These are phyloP conservation scores for Engystomops pustulosus DNA, from an alignment of 2,113 vertebrate species.

Conservation along the genomic window DNA sequence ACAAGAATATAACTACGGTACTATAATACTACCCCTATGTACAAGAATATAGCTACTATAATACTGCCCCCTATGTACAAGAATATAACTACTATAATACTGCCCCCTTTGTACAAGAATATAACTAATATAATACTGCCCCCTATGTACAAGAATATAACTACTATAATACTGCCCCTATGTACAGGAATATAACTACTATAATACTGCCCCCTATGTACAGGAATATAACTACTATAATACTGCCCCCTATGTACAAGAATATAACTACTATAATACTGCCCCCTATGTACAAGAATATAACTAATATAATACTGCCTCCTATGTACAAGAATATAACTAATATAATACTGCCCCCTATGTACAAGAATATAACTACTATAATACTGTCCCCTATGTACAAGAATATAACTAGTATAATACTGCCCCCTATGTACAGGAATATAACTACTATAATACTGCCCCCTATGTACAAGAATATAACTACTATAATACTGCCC, in stretches of 20 bases:
- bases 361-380: not conserved
- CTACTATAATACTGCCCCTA: constrained; percentile 2
- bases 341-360: not conserved
- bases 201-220: constrained; percentile 6
- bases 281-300: too few relatives aligned
- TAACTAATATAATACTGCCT: too few relatives aligned
- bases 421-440: not conserved
- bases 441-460: not conserved
- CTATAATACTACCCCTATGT: too few relatives aligned
- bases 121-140: constrained; percentile 14
- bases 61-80: not conserved
- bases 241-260: too few relatives aligned
- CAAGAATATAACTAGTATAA: constrained; percentile 9
- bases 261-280: too few relatives aligned
- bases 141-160: constrained; percentile 4
- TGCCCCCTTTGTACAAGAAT: not conserved
- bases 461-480: not conserved
- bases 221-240: too few relatives aligned
- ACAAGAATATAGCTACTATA: too few relatives aligned
- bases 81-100: not conserved
- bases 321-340: too few relatives aligned
- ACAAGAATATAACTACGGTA: too few relatives aligned
- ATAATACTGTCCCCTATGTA: not conserved
- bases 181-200: constrained; percentile 3
- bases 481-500: not conserved